Conservation (phyloP, 2,888 invertebrate genomes). For the Cheilosia scutellata region DNA sequence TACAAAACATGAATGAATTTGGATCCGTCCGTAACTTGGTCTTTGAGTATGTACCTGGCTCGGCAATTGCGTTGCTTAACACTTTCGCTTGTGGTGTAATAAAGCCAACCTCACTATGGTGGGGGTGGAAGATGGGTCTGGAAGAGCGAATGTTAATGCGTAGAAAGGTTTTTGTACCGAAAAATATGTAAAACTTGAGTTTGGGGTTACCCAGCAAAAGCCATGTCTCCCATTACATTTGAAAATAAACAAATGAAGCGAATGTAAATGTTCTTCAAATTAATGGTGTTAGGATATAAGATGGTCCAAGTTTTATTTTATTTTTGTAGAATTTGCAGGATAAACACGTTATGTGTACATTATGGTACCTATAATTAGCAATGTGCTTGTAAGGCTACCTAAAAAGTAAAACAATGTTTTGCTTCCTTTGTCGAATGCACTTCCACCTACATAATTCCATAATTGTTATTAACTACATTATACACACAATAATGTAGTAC, state of each 20-base stretch:
- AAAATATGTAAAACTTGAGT: not conserved
- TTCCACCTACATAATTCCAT: too few species aligned
- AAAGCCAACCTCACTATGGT: slow-evolving; percentile 18
- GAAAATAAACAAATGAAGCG: not conserved
- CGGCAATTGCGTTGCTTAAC: slow-evolving; percentile 56
- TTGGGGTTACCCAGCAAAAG: not conserved
- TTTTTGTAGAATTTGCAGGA: too few species aligned
- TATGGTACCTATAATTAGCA: too few species aligned
- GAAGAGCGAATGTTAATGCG: slow-evolving; percentile 56
- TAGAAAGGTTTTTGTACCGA: slow-evolving; percentile 37
- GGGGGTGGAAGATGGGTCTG: slow-evolving; percentile 6
- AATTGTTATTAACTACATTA: too few species aligned
- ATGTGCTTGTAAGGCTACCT: too few species aligned
- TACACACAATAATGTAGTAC: too few species aligned
- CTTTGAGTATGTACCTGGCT: slow-evolving; percentile 1
- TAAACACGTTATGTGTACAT: too few species aligned
- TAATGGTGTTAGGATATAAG: too few species aligned
- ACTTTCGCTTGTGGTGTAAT: slow-evolving; percentile 68
- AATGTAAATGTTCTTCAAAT: not conserved
- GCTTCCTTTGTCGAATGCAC: too few species aligned
- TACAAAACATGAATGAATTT: slow-evolving; percentile 70
- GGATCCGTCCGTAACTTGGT: slow-evolving; percentile 17
- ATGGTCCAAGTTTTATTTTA: too few species aligned
- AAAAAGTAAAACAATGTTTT: too few species aligned
- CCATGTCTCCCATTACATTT: not conserved